Percentiles rank a stretch among this genome's conserved stretches.
Conservation (phyloP, 2,113 vertebrate genomes). For the Scophthalmus maximus region DNA sequence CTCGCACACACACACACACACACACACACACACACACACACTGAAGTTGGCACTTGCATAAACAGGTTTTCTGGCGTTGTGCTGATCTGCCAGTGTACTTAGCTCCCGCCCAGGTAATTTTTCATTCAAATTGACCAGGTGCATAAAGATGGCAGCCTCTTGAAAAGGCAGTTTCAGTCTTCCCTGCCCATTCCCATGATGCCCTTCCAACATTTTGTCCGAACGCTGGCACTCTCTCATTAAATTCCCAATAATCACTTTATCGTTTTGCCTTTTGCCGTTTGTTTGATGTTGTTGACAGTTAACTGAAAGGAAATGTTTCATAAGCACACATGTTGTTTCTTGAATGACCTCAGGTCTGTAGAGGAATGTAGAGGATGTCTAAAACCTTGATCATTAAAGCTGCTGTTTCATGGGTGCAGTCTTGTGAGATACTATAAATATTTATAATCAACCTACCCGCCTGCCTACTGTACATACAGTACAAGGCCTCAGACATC, state of each 20-base stretch:
- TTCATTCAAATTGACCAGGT: slow-evolving; percentile 81
- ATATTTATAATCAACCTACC: slow-evolving; percentile 4
- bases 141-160: slow-evolving; percentile 73
- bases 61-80: slow-evolving; percentile 67
- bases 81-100: slow-evolving; percentile 76
- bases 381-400: too few species aligned
- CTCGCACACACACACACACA: slow-evolving; percentile 35
- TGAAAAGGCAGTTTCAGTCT: slow-evolving; percentile 65
- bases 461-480: too few species aligned
- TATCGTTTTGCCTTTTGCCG: slow-evolving; percentile 17
- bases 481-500: slow-evolving; percentile 7
- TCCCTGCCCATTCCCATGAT: slow-evolving; percentile 34
- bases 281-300: neutral
- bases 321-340: neutral
- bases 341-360: too few species aligned
- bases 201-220: slow-evolving; percentile 54
- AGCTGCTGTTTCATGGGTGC: neutral
- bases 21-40: slow-evolving; percentile 36
- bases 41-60: slow-evolving; percentile 61
- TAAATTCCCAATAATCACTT: neutral
- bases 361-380: too few species aligned
- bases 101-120: slow-evolving; percentile 75
- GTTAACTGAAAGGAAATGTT: neutral
- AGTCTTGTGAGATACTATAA: neutral
- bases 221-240: slow-evolving; percentile 38